phyloP scores from a whole-genome alignment of 1,140 invertebrate genomes.

The Drosophila grimshawi region DNA sequence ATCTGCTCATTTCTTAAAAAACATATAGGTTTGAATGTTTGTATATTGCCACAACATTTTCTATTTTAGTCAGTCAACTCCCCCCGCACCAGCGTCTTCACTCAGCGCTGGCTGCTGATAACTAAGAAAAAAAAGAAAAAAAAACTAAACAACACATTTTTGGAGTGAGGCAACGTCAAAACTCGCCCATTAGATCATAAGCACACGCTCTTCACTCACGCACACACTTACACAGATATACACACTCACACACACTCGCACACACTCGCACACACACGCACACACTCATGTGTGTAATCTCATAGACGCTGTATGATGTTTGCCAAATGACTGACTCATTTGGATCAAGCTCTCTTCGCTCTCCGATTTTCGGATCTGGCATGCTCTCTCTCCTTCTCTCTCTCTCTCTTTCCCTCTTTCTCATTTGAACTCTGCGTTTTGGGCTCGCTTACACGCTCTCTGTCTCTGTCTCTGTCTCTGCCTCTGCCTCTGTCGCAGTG shows the following conservation, averaged over 20 bases:
- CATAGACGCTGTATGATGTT: slow-evolving; percentile 29
- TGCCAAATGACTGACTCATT: slow-evolving; percentile 62
- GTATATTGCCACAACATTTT: slow-evolving; percentile 14
- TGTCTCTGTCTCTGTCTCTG: slow-evolving; percentile 17
- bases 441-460: slow-evolving; percentile 22
- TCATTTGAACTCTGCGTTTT: slow-evolving; percentile 22
- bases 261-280: neutral
- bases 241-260: neutral
- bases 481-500: slow-evolving; percentile 34
- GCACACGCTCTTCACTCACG: slow-evolving; percentile 27
- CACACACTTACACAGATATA: slow-evolving; percentile 24
- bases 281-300: neutral
- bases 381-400: slow-evolving; percentile 6
- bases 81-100: neutral
- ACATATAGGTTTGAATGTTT: neutral
- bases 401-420: slow-evolving; percentile 9
- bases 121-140: slow-evolving; percentile 37
- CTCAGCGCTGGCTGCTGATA: slow-evolving; percentile 48
- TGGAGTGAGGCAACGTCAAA: slow-evolving; percentile 67
- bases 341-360: slow-evolving; percentile 31
- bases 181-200: slow-evolving; percentile 73
- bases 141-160: slow-evolving; percentile 10
- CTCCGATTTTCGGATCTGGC: slow-evolving; percentile 6
- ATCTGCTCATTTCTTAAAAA: slow-evolving; percentile 17
- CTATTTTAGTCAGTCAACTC: slow-evolving; percentile 36